Percentiles rank a stretch among this genome's conserved stretches.
Evolutionary conservation across 2,888 invertebrate species (phyloP).

Genomic region (Rhagonycha fulva): DNA sequence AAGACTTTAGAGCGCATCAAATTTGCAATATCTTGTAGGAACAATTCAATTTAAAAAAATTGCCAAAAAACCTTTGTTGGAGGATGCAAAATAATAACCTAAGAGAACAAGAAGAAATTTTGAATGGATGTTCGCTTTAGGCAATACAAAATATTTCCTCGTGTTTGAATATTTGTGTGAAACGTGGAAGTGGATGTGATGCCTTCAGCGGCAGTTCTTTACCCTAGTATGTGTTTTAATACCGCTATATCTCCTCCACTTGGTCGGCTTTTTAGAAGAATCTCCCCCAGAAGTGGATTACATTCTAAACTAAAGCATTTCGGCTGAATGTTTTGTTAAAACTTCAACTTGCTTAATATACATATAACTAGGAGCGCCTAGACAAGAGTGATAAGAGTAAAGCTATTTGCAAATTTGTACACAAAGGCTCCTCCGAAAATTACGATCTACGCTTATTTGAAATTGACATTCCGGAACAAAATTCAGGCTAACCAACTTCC

Average conservation of each 20-base stretch:
- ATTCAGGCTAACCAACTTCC: neutral
- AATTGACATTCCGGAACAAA: neutral
- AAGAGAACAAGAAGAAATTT: slow-evolving; percentile 12
- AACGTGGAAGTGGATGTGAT: slow-evolving; percentile 15
- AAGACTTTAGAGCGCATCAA: neutral
- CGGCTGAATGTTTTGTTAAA: slow-evolving; percentile 22
- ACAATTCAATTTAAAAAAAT: neutral
- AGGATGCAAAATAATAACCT: slow-evolving; percentile 19
- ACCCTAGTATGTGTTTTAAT: slow-evolving; percentile 26
- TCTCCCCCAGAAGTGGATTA: slow-evolving; percentile 21
- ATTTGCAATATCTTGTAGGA: neutral
- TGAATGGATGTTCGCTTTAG: slow-evolving; percentile 15
- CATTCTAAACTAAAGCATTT: slow-evolving; percentile 20
- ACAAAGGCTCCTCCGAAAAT: slow-evolving; percentile 22
- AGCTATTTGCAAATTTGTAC: slow-evolving; percentile 24
- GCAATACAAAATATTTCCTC: slow-evolving; percentile 25
- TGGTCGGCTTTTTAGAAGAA: slow-evolving; percentile 23
- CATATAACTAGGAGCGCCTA: slow-evolving; percentile 23
- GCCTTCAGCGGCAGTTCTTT: slow-evolving; percentile 22
- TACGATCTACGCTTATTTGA: slow-evolving; percentile 5
- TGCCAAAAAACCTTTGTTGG: neutral
- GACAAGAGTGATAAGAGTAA: slow-evolving; percentile 20
- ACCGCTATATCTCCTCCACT: slow-evolving; percentile 21
- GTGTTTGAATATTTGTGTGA: slow-evolving; percentile 11
- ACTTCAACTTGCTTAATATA: neutral